phyloP scores from a whole-genome alignment of 2,888 invertebrate species.

The Sylvicola cinctus region DNA sequence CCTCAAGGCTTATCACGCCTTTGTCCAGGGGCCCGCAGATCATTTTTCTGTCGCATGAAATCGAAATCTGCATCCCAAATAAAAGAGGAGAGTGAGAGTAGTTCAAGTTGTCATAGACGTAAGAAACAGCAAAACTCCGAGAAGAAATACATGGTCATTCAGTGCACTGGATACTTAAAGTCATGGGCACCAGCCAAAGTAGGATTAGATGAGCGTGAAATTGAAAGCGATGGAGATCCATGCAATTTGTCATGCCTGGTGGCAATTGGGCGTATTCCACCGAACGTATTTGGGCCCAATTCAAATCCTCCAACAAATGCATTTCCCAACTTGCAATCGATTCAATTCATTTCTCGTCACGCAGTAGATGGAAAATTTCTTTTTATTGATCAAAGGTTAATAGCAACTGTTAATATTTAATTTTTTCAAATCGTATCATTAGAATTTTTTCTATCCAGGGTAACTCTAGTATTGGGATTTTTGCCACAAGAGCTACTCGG shows the following conservation, averaged over 20 bases:
- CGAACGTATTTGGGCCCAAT: slow-evolving; percentile 30
- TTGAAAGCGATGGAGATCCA: slow-evolving; percentile 31
- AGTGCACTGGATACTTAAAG: slow-evolving; percentile 84
- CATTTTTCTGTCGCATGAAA: slow-evolving; percentile 89
- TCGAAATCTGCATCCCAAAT: slow-evolving; percentile 40
- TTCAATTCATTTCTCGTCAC: slow-evolving; percentile 68
- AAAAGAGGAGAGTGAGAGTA: slow-evolving; percentile 48
- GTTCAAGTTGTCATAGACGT: slow-evolving; percentile 36
- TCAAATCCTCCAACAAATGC: slow-evolving; percentile 26
- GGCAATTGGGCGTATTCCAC: slow-evolving; percentile 61
- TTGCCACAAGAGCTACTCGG: slow-evolving; percentile 84
- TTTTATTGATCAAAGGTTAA: slow-evolving; percentile 75
- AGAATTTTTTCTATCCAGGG: too few species aligned
- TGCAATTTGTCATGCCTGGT: slow-evolving; percentile 71
- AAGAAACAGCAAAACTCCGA: slow-evolving; percentile 41
- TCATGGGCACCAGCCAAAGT: slow-evolving; percentile 73
- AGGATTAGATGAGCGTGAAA: slow-evolving; percentile 42
- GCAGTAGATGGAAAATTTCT: slow-evolving; percentile 81
- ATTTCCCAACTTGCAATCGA: slow-evolving; percentile 33
- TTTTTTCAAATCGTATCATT: too few species aligned
- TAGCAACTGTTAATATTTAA: too few species aligned
- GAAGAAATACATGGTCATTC: slow-evolving; percentile 71
- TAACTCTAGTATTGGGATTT: slow-evolving; percentile 72
- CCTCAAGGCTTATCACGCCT: slow-evolving; percentile 55
- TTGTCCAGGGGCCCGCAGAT: slow-evolving; percentile 74